Conservation (phyloP, 1,140 invertebrate species). For the Onthophagus taurus region DNA sequence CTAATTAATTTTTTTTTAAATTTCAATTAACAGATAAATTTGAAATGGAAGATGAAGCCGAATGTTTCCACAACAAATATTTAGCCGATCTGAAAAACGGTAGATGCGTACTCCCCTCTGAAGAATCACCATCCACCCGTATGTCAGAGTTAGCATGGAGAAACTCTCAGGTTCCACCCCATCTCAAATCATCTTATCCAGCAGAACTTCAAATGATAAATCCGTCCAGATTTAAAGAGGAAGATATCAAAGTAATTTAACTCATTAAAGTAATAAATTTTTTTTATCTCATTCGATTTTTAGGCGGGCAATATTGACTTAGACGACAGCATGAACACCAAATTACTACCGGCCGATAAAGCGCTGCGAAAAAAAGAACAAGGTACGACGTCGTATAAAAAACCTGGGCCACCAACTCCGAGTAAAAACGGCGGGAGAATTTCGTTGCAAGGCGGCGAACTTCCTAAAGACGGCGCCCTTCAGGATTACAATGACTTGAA, state of each 20-base stretch:
- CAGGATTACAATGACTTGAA: slow-evolving; percentile 26
- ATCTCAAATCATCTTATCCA: slow-evolving; percentile 82
- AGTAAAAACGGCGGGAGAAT: slow-evolving; percentile 69
- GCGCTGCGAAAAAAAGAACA: slow-evolving; percentile 43
- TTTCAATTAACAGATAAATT: slow-evolving; percentile 38
- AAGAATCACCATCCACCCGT: slow-evolving; percentile 36
- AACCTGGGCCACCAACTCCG: slow-evolving; percentile 72
- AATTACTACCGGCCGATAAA: slow-evolving; percentile 47
- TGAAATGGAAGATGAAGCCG: slow-evolving; percentile 72
- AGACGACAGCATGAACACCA: slow-evolving; percentile 50
- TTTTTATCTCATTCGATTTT: slow-evolving; percentile 1
- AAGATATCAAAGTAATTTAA: slow-evolving; percentile 62
- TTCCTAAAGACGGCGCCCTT: slow-evolving; percentile 24
- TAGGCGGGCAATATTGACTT: slow-evolving; percentile 46
- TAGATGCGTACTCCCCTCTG: slow-evolving; percentile 24
- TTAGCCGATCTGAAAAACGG: slow-evolving; percentile 53
- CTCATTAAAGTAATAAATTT: not conserved
- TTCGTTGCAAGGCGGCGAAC: slow-evolving; percentile 47
- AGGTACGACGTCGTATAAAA: slow-evolving; percentile 63
- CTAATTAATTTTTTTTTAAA: not conserved
- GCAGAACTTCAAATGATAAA: slow-evolving; percentile 66
- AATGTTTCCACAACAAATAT: slow-evolving; percentile 67
- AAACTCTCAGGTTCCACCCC: slow-evolving; percentile 79
- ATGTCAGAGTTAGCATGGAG: slow-evolving; percentile 66
- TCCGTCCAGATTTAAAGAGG: slow-evolving; percentile 47